A percentile compares a stretch with the other conserved stretches of the same genome.
Conservation (phyloP, 1,140 invertebrate species). For the Aphelenchoides fujianensis region DNA sequence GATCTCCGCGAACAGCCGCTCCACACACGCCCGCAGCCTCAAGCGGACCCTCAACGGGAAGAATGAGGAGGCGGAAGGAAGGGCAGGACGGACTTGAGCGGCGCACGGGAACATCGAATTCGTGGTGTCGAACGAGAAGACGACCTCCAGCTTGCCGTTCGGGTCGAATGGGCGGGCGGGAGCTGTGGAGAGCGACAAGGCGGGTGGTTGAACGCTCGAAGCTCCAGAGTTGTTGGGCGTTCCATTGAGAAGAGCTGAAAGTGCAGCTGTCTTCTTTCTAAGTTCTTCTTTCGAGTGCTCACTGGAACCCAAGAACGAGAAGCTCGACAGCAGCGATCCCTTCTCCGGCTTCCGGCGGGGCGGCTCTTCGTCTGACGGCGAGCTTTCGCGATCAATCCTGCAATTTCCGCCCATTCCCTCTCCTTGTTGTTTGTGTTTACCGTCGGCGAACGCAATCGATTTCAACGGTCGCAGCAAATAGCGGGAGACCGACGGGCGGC, state of each 20-base stretch:
- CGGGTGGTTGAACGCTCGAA: not conserved
- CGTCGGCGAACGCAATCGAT: not conserved
- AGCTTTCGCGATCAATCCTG: no score
- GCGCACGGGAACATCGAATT: not conserved
- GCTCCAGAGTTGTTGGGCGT: not conserved
- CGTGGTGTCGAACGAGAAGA: slow-evolving; percentile 16
- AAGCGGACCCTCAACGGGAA: slow-evolving; percentile 10
- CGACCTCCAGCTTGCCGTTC: slow-evolving; percentile 1
- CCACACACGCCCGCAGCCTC: slow-evolving; percentile 6
- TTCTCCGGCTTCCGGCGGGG: no score
- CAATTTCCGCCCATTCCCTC: no score
- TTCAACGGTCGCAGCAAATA: not conserved
- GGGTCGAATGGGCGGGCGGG: not conserved
- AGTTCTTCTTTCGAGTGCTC: no score
- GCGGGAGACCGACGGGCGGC: not conserved
- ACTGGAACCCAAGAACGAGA: no score
- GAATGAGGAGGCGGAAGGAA: no score
- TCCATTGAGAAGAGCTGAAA: no score
- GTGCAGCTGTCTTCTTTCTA: no score
- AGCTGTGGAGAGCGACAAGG: not conserved
- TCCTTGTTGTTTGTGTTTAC: no score
- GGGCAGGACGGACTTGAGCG: no score
- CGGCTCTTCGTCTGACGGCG: no score
- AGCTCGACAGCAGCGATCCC: no score
- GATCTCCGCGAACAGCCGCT: slow-evolving; percentile 10